A percentile compares a stretch with the other conserved stretches of the same genome.
phyloP scores from a whole-genome alignment of 2,113 vertebrate genomes.

The Chaetodon auriga region DNA sequence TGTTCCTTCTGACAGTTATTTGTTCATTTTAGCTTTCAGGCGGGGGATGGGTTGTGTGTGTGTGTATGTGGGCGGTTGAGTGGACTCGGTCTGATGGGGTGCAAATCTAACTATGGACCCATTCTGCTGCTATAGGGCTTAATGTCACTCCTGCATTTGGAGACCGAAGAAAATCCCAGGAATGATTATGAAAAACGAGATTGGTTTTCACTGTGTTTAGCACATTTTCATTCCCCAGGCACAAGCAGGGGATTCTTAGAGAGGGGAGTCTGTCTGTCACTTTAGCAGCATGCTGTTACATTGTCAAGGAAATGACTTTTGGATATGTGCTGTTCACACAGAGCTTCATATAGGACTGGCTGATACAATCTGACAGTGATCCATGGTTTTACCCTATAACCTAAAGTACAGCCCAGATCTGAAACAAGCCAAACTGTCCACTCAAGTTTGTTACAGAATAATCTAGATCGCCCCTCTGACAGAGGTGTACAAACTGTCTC shows the following conservation, averaged over 20 bases:
- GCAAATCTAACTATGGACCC: slow-evolving; percentile 73
- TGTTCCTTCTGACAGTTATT: slow-evolving; percentile 51
- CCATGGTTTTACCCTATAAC: slow-evolving; percentile 48
- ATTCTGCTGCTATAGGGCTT: slow-evolving; percentile 74
- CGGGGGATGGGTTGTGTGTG: slow-evolving; percentile 4
- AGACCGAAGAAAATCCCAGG: slow-evolving; percentile 74
- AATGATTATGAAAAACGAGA: slow-evolving; percentile 80
- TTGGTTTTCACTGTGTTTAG: slow-evolving; percentile 81
- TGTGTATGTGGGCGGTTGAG: slow-evolving; percentile 36
- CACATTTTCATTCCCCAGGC: slow-evolving; percentile 77
- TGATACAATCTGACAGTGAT: slow-evolving; percentile 72
- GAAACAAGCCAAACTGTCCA: slow-evolving; percentile 34
- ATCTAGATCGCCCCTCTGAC: slow-evolving; percentile 5
- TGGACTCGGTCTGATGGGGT: slow-evolving; percentile 69
- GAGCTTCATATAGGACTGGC: slow-evolving; percentile 42
- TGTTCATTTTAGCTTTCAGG: slow-evolving; percentile 57
- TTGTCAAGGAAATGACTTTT: slow-evolving; percentile 74
- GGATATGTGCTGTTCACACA: slow-evolving; percentile 65
- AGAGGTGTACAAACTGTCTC: background rate
- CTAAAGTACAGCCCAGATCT: slow-evolving; percentile 39
- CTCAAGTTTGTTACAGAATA: slow-evolving; percentile 14
- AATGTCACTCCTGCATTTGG: slow-evolving; percentile 80
- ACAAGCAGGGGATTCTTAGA: slow-evolving; percentile 63
- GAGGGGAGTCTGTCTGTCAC: slow-evolving; percentile 72
- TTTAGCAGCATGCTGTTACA: slow-evolving; percentile 67